phyloP scores from a whole-genome alignment of 2,888 invertebrate genomes.

The Drosophila suboccidentalis region DNA sequence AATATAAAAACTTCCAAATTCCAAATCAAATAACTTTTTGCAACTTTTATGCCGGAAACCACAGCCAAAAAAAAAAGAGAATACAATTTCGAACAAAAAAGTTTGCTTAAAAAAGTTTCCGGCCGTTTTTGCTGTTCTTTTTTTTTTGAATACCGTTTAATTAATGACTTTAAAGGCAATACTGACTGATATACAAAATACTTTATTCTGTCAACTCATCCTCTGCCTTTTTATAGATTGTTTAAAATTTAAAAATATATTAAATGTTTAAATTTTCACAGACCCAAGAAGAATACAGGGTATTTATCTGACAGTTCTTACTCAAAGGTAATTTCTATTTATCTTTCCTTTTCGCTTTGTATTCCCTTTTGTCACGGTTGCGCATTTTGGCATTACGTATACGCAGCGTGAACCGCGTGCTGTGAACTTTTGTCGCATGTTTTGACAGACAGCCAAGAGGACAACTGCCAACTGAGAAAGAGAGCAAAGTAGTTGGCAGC shows the following conservation, averaged over 20 bases:
- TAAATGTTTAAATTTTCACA: not conserved
- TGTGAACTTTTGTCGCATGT: slow-evolving; percentile 45
- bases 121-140: slow-evolving; percentile 27
- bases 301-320: not conserved
- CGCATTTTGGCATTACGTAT: slow-evolving; percentile 61
- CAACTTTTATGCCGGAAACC: slow-evolving; percentile 68
- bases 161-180: not conserved
- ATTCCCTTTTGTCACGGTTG: slow-evolving; percentile 47
- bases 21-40: slow-evolving; percentile 76
- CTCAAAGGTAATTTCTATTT: slow-evolving; percentile 3
- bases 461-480: slow-evolving; percentile 23
- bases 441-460: slow-evolving; percentile 47
- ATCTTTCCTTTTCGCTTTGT: slow-evolving; percentile 23
- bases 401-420: slow-evolving; percentile 47
- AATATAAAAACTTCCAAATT: slow-evolving; percentile 55
- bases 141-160: slow-evolving; percentile 21
- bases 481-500: not conserved
- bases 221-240: not conserved
- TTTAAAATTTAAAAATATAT: not conserved
- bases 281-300: not conserved
- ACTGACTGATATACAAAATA: not conserved
- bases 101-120: slow-evolving; percentile 48
- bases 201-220: not conserved
- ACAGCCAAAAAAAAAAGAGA: slow-evolving; percentile 57
- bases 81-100: slow-evolving; percentile 33